Conservation (phyloP, 35 echinoderm and acorn worm genomes). For the Apostichopus parvimensis region DNA sequence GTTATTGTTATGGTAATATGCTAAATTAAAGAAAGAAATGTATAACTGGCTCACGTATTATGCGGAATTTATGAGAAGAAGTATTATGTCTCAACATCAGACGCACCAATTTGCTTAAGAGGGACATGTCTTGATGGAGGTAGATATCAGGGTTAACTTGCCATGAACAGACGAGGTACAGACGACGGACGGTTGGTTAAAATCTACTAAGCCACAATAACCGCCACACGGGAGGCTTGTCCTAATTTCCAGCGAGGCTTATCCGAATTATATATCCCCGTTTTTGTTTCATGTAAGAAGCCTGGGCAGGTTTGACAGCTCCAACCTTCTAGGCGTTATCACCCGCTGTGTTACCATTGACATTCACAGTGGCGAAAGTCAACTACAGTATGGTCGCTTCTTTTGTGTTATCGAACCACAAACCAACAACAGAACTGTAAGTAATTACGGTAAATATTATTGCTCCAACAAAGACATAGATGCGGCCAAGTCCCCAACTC, state of each 20-base stretch:
- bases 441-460: background rate
- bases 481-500: background rate
- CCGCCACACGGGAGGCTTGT: background rate
- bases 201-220: background rate
- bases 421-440: background rate
- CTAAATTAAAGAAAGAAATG: too few relatives aligned
- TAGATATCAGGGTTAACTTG: too few relatives aligned
- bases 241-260: background rate
- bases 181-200: background rate
- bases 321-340: slow-evolving; percentile 11
- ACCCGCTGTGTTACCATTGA: background rate
- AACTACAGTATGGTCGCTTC: background rate
- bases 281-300: slow-evolving; percentile 24
- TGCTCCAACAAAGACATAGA: background rate
- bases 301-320: background rate
- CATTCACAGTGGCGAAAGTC: slow-evolving; percentile 17
- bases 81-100: background rate
- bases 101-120: too few relatives aligned
- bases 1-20: too few relatives aligned
- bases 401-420: background rate
- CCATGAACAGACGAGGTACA: background rate
- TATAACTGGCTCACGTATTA: too few relatives aligned
- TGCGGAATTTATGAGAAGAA: too few relatives aligned
- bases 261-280: background rate
- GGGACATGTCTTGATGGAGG: too few relatives aligned